Base-by-base conservation (phyloP, 2,113 vertebrate genomes). In the Corvus moneduloides region DNA sequence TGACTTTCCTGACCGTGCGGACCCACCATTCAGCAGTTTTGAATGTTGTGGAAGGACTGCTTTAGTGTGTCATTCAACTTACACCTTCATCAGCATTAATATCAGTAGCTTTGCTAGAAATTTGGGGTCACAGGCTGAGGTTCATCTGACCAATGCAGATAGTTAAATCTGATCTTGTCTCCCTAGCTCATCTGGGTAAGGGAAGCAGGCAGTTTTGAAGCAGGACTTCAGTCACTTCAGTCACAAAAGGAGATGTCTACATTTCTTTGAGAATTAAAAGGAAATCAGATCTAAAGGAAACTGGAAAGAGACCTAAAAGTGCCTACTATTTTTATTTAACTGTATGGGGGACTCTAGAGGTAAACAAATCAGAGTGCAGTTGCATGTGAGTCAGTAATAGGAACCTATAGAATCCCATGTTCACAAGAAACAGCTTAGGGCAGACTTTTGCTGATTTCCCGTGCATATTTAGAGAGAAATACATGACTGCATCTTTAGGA, bases 71-170 rank as follows among this genome's bases (percentile, higher is more conserved):
- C 6, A 8, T 56, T 72, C 1, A 2, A 39, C 33, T 84, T 62
- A 55, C 12, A 67, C 15, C 4, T 52, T 43, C 11, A 51, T 55
- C 14, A 51, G 6, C 17, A 51, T 24, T 71, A n/a, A 23, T 49
- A 87, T 54, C 64, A 51, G 20, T 23, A 52, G 8, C 13, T 58
- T 54, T 0, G 0, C 21, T 43, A 56, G 52, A 79, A 91, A 74
- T 35, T 43, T 63, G 28, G 11, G n/a, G 21, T 68, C 33, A 11
- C 0, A 0, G 3, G 11, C 1, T 67, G 30, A 77, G 28, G 55
- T 43, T 48, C 22, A 59, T 46, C 35, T 56, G 33, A 72, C 2
- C 10, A 59, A 55, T 39, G 11, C 11, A 58, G 11, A 13, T 44
- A 43, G 15, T 12, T 89, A 39, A 39, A 66, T 48, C 27, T 56